A percentile compares a stretch with the other conserved stretches of the same genome.
Evolutionary conservation across 1,140 invertebrate genomes (phyloP).

Genomic region (Aethina tumida): DNA sequence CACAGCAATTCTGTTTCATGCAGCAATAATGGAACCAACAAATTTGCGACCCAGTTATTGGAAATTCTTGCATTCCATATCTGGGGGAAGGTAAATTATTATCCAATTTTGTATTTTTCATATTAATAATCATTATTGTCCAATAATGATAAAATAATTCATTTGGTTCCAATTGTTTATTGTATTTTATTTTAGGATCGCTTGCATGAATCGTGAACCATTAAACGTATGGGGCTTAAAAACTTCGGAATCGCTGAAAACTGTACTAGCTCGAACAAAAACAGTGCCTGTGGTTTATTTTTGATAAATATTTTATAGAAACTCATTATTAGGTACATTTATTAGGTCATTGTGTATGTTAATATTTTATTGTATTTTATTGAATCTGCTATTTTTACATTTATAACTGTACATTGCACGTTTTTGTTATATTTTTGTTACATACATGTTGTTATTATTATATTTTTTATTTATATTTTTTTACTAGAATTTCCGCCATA

Average conservation of each 20-base stretch:
- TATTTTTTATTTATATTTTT: no score
- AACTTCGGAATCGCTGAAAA: conserved; percentile 24
- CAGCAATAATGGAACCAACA: conserved; percentile 67
- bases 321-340: conserved; percentile 7
- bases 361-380: no score
- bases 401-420: no score
- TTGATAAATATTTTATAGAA: conserved; percentile 4
- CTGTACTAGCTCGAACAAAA: conserved; percentile 27
- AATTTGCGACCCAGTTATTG: conserved; percentile 73
- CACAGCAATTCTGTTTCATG: conserved; percentile 71
- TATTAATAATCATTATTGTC: no score
- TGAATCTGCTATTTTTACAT: no score
- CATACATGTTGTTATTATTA: no score
- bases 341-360: no score
- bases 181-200: conserved; percentile 42
- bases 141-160: conserved; percentile 5
- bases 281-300: conserved; percentile 23
- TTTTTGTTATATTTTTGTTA: no score
- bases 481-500: no score
- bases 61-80: conserved; percentile 67
- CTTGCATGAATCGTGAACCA: conserved; percentile 42
- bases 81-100: conserved; percentile 54
- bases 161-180: conserved; percentile 4
- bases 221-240: conserved; percentile 48
- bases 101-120: not conserved